phyloP scores from a whole-genome alignment of 2,113 vertebrate species.

The Saccopteryx leptura region DNA sequence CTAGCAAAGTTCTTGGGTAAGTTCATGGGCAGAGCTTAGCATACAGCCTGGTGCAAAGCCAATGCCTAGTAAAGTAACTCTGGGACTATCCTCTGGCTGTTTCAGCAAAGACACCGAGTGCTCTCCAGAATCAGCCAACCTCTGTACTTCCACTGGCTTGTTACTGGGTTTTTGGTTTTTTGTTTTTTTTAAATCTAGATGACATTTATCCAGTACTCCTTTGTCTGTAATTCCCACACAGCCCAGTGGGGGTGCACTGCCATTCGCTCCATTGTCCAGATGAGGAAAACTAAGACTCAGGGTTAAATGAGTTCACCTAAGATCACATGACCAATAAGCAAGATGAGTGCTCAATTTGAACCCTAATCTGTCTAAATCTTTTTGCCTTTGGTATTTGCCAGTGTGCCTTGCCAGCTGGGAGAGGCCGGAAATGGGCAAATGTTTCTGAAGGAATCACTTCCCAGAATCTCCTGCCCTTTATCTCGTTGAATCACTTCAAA shows the following conservation, averaged over 20 bases:
- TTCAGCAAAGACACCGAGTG: neutral
- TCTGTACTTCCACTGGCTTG: neutral
- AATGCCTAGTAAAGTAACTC: rapidly evolving
- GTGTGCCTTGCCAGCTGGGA: constrained; percentile 63
- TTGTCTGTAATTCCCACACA: neutral
- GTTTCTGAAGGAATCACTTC: constrained; percentile 10
- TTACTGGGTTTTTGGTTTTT: neutral
- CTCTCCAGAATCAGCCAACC: neutral
- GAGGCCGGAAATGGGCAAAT: constrained; percentile 57
- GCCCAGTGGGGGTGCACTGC: rapidly evolving
- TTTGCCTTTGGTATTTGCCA: constrained; percentile 50
- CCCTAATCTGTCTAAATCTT: constrained; percentile 66
- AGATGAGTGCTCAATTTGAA: neutral
- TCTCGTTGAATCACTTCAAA: constrained; percentile 42
- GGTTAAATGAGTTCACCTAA: neutral
- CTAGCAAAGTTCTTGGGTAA: rapidly evolving
- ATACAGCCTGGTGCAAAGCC: neutral
- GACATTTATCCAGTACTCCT: neutral
- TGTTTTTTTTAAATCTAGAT: neutral
- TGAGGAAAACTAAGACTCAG: neutral
- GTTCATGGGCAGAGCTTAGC: neutral
- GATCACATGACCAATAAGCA: neutral
- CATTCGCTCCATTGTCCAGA: neutral
- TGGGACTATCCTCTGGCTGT: neutral
- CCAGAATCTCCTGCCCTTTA: constrained; percentile 33